Evolutionary conservation across 2,113 vertebrate species (phyloP).

Genomic region (Onychostoma macrolepis): DNA sequence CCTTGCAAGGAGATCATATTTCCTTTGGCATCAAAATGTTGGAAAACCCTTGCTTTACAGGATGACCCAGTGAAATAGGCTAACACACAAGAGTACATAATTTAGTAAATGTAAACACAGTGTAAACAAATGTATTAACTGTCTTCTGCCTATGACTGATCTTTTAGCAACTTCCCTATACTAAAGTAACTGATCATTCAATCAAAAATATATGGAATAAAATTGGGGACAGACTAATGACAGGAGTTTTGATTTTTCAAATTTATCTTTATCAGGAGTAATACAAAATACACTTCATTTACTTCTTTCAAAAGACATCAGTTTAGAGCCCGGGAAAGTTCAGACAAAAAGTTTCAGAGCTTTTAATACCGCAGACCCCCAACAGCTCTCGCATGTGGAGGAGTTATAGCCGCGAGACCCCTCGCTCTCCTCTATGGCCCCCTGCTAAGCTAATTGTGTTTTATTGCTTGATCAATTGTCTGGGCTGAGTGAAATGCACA

Average conservation of each 20-base stretch:
- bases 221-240: neutral
- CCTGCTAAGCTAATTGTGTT: slow-evolving; percentile 63
- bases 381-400: slow-evolving; percentile 22
- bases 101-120: neutral
- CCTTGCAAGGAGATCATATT: neutral
- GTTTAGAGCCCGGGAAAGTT: slow-evolving; percentile 44
- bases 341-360: slow-evolving; percentile 41
- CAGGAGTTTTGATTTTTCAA: neutral
- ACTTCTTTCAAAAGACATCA: slow-evolving; percentile 3
- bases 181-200: neutral
- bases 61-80: neutral
- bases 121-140: neutral
- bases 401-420: slow-evolving; percentile 39
- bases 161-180: neutral
- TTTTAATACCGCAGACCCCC: slow-evolving; percentile 31
- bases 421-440: slow-evolving; percentile 38
- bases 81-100: neutral
- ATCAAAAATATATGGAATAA: neutral
- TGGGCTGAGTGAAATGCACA: slow-evolving; percentile 69
- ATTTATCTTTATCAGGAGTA: neutral
- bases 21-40: neutral
- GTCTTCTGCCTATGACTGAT: neutral
- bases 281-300: neutral
- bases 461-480: slow-evolving; percentile 74
- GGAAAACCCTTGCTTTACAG: neutral